Evolutionary conservation across 2,113 vertebrate species (phyloP), one percentile per base, ranked within the genome.

Genomic region (Rhynchomys soricoides): DNA sequence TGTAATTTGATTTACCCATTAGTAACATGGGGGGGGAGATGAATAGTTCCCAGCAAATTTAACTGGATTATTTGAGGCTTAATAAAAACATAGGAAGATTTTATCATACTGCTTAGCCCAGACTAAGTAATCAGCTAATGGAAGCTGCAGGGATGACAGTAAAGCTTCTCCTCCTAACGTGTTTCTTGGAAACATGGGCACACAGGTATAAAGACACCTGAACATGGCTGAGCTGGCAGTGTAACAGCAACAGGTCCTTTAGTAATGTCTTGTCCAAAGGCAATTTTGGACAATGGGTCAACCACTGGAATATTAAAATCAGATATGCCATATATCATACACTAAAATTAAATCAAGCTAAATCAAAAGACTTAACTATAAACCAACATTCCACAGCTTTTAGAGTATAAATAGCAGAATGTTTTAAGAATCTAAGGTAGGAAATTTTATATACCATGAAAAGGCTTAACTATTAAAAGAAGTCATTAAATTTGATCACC

Each of bases 341-440:
- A 59, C 45, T 89, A 73, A 86, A 78, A 40, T 55, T 81, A 81
- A 59, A 64, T 91, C 70, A 43, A 78, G 29, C 6, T 50, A 93
- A 21, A 71, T 89, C 91, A 91, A 94, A 89, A 91, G 17, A 64
- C 17, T 82, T 59, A 91, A 95, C 78, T 37, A 16, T 40, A 73
- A 95, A 92, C 55, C 52, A 43, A 62, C 26, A 85, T 85, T 71
- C 34, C 71, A 89, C 1, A 68, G 29, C 12, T 88, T 86, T 87
- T 87, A 93, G 15, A 93, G 81, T 40, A 81, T 7, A 66, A 89
- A 52, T 9, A 43, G 6, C 24, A 94, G n/a, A 73, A 77, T 22
- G 62, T 77, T 94, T 95, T 43, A 66, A 79, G 64, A 79, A 57
- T 26, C 8, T 45, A 86, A 31, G 13, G 31, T 64, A 64, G 52